These are phyloP conservation scores for Barnardius zonarius DNA, from an alignment of 2,113 vertebrate species.

Conservation along the genomic window DNA sequence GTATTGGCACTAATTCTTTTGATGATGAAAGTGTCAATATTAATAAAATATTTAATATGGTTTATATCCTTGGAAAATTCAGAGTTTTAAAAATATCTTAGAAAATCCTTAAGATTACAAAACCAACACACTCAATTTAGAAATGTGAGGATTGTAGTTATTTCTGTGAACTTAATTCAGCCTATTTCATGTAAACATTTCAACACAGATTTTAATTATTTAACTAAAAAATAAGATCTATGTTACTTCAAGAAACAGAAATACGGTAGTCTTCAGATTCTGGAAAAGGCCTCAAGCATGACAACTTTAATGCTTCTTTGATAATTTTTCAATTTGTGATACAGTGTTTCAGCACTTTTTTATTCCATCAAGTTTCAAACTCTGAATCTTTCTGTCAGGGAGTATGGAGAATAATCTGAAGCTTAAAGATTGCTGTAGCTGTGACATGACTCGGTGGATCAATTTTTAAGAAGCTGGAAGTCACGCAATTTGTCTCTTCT, in stretches of 20 bases:
- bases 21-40: neutral
- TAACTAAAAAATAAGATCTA: neutral
- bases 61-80: neutral
- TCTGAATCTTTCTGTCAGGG: neutral
- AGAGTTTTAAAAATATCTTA: neutral
- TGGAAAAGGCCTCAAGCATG: neutral
- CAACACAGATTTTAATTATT: neutral
- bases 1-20: neutral
- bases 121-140: rapidly evolving
- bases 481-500: neutral
- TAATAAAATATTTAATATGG: neutral
- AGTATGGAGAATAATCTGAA: neutral
- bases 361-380: neutral
- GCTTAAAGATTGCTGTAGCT: neutral
- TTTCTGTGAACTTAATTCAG: neutral
- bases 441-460: neutral
- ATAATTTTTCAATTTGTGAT: neutral
- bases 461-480: neutral
- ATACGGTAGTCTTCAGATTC: neutral
- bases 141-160: neutral
- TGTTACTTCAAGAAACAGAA: neutral
- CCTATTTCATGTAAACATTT: neutral
- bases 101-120: neutral
- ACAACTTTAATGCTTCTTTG: neutral
- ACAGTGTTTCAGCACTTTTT: neutral